These are phyloP conservation scores for Leucoptera coffeella DNA, from an alignment of 2,888 invertebrate species.

Conservation along the genomic window DNA sequence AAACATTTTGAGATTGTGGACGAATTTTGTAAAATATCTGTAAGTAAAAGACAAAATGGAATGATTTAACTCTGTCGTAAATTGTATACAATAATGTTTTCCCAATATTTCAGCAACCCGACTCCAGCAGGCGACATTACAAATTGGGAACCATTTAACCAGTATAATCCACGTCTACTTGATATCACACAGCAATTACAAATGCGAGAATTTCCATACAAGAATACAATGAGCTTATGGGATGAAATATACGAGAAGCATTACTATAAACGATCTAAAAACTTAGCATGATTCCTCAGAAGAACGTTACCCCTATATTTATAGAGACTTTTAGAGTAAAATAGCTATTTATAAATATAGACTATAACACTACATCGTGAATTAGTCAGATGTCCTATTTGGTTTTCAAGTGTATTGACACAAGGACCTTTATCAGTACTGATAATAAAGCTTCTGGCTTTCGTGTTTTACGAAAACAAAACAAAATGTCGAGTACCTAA, in stretches of 20 bases:
- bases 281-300: no score
- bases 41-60: slow-evolving; percentile 12
- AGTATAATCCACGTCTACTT: slow-evolving; percentile 15
- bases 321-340: no score
- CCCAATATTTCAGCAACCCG: not conserved
- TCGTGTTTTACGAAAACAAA: no score
- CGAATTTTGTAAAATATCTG: slow-evolving; percentile 33
- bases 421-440: no score
- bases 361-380: no score
- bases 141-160: not conserved
- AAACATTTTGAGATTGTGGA: slow-evolving; percentile 22
- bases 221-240: slow-evolving; percentile 16
- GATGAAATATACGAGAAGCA: slow-evolving; percentile 31
- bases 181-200: slow-evolving; percentile 18
- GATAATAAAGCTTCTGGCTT: no score
- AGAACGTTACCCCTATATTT: no score
- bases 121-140: not conserved
- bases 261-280: no score
- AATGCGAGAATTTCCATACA: slow-evolving; percentile 21
- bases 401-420: no score
- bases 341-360: no score
- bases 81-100: not conserved
- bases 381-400: no score
- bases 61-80: not conserved
- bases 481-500: no score